Evolutionary conservation across 2,888 invertebrate genomes (phyloP).

Genomic region (Heterodera filipjevi): DNA sequence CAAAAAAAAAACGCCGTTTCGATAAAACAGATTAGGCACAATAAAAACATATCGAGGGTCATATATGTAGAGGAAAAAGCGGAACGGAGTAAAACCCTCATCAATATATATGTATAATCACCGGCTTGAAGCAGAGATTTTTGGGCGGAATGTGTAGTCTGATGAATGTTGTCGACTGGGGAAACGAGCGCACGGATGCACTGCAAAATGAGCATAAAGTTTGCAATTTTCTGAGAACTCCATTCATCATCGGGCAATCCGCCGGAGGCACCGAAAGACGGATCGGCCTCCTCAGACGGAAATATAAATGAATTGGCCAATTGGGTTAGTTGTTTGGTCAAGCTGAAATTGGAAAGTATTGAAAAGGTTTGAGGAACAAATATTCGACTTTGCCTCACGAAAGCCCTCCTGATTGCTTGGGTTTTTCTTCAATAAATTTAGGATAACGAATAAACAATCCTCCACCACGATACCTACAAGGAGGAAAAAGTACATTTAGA

Average conservation of each 20-base stretch:
- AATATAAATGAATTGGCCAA: constrained; percentile 79
- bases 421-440: constrained; percentile 90
- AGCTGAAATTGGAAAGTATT: constrained; percentile 72
- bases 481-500: constrained; percentile 2
- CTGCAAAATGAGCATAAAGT: constrained; percentile 87
- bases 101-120: too few species aligned
- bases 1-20: too few species aligned
- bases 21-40: too few species aligned
- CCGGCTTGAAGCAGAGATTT: constrained; percentile 84
- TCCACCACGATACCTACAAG: constrained; percentile 83
- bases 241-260: constrained; percentile 68
- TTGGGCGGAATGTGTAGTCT: constrained; percentile 80
- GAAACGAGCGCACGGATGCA: constrained; percentile 87
- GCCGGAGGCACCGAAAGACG: constrained; percentile 29
- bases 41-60: too few species aligned
- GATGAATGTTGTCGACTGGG: constrained; percentile 83
- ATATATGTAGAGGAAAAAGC: too few species aligned
- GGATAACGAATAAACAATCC: constrained; percentile 88
- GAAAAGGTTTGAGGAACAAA: not conserved
- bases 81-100: too few species aligned
- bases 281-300: constrained; percentile 46
- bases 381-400: constrained; percentile 76
- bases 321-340: constrained; percentile 80
- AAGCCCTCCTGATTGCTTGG: constrained; percentile 97
- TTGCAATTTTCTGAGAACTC: constrained; percentile 75